These are phyloP conservation scores for Dinomys branickii DNA, from an alignment of 2,113 vertebrate genomes.

Conservation along the genomic window DNA sequence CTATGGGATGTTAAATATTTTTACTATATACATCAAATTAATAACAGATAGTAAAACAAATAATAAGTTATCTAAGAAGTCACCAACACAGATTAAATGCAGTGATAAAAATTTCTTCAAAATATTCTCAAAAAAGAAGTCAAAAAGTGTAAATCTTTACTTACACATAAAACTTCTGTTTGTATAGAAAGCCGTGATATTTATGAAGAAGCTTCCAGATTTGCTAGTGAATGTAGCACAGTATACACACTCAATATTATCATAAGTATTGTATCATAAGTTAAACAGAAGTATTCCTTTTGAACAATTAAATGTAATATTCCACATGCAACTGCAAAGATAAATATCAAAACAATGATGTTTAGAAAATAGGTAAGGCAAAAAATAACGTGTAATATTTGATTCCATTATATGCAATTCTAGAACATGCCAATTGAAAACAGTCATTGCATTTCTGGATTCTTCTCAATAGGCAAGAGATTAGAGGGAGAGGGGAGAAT, in stretches of 20 bases:
- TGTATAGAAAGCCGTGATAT: neutral
- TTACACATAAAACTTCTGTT: neutral
- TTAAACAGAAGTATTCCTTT: neutral
- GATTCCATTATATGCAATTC: neutral
- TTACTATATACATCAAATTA: neutral
- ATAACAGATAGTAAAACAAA: neutral
- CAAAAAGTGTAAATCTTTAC: neutral
- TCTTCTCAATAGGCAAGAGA: neutral
- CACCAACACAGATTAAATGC: neutral
- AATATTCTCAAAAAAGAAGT: neutral
- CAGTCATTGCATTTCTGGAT: neutral
- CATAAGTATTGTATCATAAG: neutral
- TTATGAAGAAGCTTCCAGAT: neutral
- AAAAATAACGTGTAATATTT: neutral
- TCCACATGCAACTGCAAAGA: neutral
- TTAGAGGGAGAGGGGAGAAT: neutral
- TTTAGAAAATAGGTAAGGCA: neutral
- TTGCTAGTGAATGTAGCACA: neutral
- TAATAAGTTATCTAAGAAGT: neutral
- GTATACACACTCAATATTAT: neutral
- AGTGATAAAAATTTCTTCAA: neutral
- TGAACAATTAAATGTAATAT: neutral
- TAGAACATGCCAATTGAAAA: neutral
- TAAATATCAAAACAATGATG: neutral
- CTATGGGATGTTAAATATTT: neutral